These are phyloP conservation scores for Sparidentex hasta DNA, from an alignment of 2,797 vertebrate genomes.

Conservation along the genomic window DNA sequence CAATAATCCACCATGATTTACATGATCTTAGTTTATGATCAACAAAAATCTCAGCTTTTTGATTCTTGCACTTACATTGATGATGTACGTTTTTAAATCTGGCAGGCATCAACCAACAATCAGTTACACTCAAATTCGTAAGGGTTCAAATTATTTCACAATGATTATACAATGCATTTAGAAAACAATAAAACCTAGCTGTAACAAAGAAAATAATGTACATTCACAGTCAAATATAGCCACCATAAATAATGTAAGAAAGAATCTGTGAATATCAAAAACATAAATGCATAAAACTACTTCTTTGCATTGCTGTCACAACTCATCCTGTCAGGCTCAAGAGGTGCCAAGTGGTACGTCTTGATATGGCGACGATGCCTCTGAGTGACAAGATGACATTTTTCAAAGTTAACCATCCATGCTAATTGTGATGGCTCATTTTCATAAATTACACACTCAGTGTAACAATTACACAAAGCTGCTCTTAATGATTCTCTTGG, in stretches of 20 bases:
- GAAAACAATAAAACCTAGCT: constrained; percentile 64
- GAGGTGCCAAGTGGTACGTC: constrained; percentile 22
- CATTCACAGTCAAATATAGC: constrained; percentile 79
- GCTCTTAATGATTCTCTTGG: constrained; percentile 51
- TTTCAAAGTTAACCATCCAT: constrained; percentile 62
- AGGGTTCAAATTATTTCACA: constrained; percentile 71
- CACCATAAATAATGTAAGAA: constrained; percentile 66
- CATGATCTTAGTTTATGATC: constrained; percentile 64
- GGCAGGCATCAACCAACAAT: constrained; percentile 81
- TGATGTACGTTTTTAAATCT: constrained; percentile 67
- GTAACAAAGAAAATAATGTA: constrained; percentile 63
- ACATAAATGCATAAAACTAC: constrained; percentile 49
- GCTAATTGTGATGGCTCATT: constrained; percentile 65
- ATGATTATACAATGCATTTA: constrained; percentile 74
- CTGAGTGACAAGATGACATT: constrained; percentile 51
- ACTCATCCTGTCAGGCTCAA: constrained; percentile 41
- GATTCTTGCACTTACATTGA: constrained; percentile 74
- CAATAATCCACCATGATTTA: constrained; percentile 83
- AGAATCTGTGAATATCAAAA: constrained; percentile 60
- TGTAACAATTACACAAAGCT: constrained; percentile 56
- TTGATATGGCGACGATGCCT: constrained; percentile 43
- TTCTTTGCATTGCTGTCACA: constrained; percentile 43
- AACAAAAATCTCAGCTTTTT: constrained; percentile 58
- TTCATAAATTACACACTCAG: constrained; percentile 68
- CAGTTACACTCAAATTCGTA: constrained; percentile 74